Evolutionary conservation across 2,797 vertebrate genomes (phyloP), one percentile per base, ranked within the genome.

Genomic region (Allobates femoralis): DNA sequence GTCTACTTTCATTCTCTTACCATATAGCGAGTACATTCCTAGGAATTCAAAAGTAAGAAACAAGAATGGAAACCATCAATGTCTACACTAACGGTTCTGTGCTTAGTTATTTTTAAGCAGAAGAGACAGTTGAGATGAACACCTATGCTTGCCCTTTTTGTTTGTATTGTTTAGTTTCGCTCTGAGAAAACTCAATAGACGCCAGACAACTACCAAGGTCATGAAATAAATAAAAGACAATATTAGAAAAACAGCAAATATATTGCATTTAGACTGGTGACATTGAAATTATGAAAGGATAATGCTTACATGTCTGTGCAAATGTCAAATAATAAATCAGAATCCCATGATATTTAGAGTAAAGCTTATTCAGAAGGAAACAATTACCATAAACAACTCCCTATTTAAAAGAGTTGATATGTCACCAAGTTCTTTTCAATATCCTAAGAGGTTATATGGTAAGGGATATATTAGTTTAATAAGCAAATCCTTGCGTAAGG

Each of bases 391-490:
- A 79, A 62, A 79, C 32, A 60, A 71, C n/a, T 51, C n/a, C 67
- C n/a, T 50, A 53, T 84, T 77, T 32, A 7, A 84, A 11, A 77
- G 23, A 85, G 46, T 11, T 5, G 46, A 23, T 76, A 66, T 51
- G 14, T 62, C 55, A 77, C 51, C 37, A 15, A 56, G 18, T 14
- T 67, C 7, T 21, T 12, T 56, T 67, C 76, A 34, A 82, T n/a
- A 26, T 75, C 19, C 50, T 58, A 58, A 41, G 34, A 41, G 60
- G 16, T 73, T 37, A 71, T 34, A 56, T 50, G 8, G 3, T 26
- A 21, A 21, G 69, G 50, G 71, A 83, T 73, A 62, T 87, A 83
- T 84, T 51, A 79, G 50, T 83, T 64, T 84, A 84, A 87, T 87
- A 87, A 87, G 34, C 14, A 12, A 23, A 50, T 21, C 32, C 23